phyloP scores from a whole-genome alignment of 2,888 invertebrate genomes.

The Malthinus flaveolus region DNA sequence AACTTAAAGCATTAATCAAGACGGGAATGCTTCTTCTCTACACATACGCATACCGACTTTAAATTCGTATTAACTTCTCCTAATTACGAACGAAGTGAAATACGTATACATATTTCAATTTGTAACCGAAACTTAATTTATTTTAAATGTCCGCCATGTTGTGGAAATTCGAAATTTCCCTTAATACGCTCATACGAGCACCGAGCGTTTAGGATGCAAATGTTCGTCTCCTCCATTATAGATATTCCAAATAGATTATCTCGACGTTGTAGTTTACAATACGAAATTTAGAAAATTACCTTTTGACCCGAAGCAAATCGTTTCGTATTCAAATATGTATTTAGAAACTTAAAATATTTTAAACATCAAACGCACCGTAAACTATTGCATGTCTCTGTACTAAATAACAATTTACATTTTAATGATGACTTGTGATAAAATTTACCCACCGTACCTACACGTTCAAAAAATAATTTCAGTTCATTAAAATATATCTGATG shows the following conservation, averaged over 20 bases:
- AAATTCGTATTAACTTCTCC: no score
- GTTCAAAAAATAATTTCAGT: background rate
- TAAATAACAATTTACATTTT: conserved; percentile 5
- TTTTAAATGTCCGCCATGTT: background rate
- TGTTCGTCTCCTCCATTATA: background rate
- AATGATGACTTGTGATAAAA: background rate
- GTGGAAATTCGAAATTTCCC: no score
- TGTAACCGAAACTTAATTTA: background rate
- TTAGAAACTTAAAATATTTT: conserved; percentile 2
- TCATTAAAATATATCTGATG: no score
- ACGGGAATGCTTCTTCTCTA: no score
- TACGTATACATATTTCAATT: background rate
- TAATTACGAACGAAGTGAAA: no score
- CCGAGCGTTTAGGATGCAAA: no score
- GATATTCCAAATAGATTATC: background rate
- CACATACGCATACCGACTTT: no score
- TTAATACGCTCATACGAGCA: no score
- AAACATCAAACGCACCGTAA: conserved; percentile 4
- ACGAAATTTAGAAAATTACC: background rate
- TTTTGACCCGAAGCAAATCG: conserved; percentile 1
- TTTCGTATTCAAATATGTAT: background rate
- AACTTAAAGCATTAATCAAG: background rate
- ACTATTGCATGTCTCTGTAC: background rate
- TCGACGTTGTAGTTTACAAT: background rate
- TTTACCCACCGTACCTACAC: background rate